Conservation (phyloP, 2,888 invertebrate genomes). For the Scelioninae gen. 1 region DNA sequence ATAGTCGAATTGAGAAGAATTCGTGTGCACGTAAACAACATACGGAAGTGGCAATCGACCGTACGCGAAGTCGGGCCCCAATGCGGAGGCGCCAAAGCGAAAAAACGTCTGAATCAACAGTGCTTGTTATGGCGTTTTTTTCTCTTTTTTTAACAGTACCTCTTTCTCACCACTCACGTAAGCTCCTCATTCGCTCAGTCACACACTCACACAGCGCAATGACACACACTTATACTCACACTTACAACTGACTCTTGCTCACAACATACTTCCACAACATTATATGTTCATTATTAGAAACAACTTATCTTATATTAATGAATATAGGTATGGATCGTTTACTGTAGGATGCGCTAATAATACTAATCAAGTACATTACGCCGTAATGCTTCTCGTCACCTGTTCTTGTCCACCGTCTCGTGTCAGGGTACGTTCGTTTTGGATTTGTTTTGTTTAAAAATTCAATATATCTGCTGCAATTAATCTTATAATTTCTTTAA, state of each 20-base stretch:
- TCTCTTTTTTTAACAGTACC: conserved; percentile 40
- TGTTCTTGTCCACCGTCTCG: conserved; percentile 49
- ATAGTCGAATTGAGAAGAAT: conserved; percentile 49
- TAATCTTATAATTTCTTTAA: conserved; percentile 51
- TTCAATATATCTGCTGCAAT: conserved; percentile 20
- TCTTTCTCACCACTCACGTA: conserved; percentile 38
- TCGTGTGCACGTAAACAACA: conserved; percentile 65
- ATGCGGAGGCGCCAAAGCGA: conserved; percentile 44
- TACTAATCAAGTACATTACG: conserved; percentile 77
- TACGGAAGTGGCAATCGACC: conserved; percentile 69
- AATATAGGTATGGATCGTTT: conserved; percentile 77
- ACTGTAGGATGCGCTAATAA: conserved; percentile 77
- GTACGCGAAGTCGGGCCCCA: conserved; percentile 43
- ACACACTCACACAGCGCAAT: conserved; percentile 18
- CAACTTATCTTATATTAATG: conserved; percentile 77
- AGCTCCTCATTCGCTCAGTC: conserved; percentile 27
- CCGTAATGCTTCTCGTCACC: conserved; percentile 66
- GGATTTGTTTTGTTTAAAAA: conserved; percentile 34
- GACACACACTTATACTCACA: conserved; percentile 33
- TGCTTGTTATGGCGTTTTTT: conserved; percentile 60
- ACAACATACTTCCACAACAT: conserved; percentile 77
- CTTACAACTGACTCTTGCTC: conserved; percentile 43
- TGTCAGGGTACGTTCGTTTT: conserved; percentile 48
- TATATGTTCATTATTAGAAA: conserved; percentile 80
- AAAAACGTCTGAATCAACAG: conserved; percentile 53